Conservation (phyloP, 1,140 invertebrate species). For the Drosophila azteca region DNA sequence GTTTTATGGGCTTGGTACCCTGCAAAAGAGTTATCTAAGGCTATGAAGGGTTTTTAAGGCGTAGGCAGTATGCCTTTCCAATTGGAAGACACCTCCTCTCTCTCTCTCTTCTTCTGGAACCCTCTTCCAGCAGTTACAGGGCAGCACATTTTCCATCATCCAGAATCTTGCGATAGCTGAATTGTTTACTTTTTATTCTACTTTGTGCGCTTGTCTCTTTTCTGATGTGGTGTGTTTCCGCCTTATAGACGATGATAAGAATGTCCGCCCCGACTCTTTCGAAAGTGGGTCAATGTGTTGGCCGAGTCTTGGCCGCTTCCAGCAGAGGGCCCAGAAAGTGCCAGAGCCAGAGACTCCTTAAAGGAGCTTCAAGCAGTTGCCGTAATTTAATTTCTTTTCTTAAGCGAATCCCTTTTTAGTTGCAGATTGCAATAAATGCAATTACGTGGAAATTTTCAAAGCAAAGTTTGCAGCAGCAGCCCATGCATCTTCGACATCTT, state of each 20-base stretch:
- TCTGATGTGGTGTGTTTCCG: slow-evolving; percentile 12
- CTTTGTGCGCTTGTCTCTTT: slow-evolving; percentile 24
- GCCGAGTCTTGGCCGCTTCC: slow-evolving; percentile 31
- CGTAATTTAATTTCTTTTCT: slow-evolving; percentile 59
- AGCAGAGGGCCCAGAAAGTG: slow-evolving; percentile 12
- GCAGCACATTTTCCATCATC: slow-evolving; percentile 5
- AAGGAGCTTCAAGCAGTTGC: slow-evolving; percentile 40
- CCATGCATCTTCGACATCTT: slow-evolving; percentile 11
- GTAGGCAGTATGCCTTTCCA: no score
- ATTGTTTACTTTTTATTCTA: slow-evolving; percentile 37
- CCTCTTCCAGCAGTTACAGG: no score
- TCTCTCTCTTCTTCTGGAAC: no score
- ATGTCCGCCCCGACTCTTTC: background rate
- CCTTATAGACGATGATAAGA: no score
- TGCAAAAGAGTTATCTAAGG: background rate
- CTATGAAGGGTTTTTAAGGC: no score
- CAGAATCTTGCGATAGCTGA: background rate
- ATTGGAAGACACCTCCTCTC: no score
- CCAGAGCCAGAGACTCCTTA: slow-evolving; percentile 5
- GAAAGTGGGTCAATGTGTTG: slow-evolving; percentile 64
- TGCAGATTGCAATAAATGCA: slow-evolving; percentile 60
- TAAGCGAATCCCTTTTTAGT: slow-evolving; percentile 46
- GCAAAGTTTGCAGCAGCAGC: slow-evolving; percentile 15
- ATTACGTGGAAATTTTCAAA: slow-evolving; percentile 48
- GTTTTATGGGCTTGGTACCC: slow-evolving; percentile 21